Percentiles rank a stretch among this genome's conserved stretches.
These are phyloP conservation scores for Umimayanthus chanpuru DNA, from an alignment of 92 coral and sea anemone genomes.

Conservation along the genomic window DNA sequence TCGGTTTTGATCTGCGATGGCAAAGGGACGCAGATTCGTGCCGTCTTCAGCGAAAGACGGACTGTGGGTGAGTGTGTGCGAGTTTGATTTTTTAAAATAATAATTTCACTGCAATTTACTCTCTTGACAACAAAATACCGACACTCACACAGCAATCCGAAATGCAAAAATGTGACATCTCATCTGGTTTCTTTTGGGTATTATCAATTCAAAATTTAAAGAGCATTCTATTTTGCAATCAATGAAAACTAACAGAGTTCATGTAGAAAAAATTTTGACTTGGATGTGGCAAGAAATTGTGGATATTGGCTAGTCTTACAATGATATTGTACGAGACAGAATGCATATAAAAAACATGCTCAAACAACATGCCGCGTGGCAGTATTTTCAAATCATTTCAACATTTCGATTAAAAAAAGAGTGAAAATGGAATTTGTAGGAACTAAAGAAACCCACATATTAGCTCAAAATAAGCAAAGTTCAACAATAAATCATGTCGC, in stretches of 20 bases:
- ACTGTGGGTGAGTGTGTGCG: constrained; percentile 73
- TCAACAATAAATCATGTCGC: background rate
- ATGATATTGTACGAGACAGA: too few relatives aligned
- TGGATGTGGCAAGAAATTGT: background rate
- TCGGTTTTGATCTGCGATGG: constrained; percentile 49
- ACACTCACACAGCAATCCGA: background rate
- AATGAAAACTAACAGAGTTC: background rate
- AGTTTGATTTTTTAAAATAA: background rate
- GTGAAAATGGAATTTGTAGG: background rate
- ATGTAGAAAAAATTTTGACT: too few relatives aligned
- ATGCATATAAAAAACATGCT: too few relatives aligned
- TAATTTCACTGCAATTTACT: background rate
- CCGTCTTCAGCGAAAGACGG: constrained; percentile 85
- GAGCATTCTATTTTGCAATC: background rate
- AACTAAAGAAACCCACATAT: background rate
- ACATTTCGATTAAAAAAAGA: background rate
- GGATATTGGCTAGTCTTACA: background rate
- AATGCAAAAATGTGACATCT: background rate
- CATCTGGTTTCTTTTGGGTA: too few relatives aligned
- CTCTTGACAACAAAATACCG: background rate
- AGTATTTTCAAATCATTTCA: too few relatives aligned
- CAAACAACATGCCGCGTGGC: too few relatives aligned
- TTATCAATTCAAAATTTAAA: background rate
- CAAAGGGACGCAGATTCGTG: constrained; percentile 82
- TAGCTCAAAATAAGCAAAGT: background rate